Evolutionary conservation across 1,140 invertebrate genomes (phyloP).

Genomic region (Coenobita brevimanus): DNA sequence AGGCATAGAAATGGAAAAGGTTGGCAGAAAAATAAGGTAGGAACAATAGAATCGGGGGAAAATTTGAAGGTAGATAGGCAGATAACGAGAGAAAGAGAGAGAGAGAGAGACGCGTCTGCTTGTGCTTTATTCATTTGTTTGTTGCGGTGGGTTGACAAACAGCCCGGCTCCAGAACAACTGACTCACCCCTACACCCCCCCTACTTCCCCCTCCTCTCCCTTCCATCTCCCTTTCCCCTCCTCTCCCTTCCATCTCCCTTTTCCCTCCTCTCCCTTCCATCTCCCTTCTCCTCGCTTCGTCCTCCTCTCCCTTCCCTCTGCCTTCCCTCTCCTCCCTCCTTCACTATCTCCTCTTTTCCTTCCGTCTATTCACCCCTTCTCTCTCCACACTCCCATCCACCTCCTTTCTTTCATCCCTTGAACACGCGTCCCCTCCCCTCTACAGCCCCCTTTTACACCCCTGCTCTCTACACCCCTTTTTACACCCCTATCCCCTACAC

Average conservation of each 20-base stretch:
- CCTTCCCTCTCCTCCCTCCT: too few relatives aligned
- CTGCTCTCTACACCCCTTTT: too few relatives aligned
- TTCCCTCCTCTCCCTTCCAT: neutral
- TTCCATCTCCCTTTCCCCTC: too few relatives aligned
- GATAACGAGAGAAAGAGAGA: conserved; percentile 4
- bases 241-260: too few relatives aligned
- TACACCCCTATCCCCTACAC: too few relatives aligned
- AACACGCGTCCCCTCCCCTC: too few relatives aligned
- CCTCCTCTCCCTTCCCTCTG: neutral
- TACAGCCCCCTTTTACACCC: too few relatives aligned
- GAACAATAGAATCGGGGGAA: neutral
- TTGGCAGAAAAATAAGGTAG: neutral
- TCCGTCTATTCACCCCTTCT: too few relatives aligned
- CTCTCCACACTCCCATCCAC: too few relatives aligned
- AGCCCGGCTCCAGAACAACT: neutral
- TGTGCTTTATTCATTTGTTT: conserved; percentile 63
- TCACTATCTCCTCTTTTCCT: too few relatives aligned
- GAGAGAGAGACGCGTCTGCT: neutral
- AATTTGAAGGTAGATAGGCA: neutral
- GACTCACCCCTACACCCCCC: neutral
- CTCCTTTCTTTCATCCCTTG: too few relatives aligned
- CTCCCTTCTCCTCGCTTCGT: neutral
- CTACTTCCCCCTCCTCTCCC: neutral
- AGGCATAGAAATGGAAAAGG: neutral
- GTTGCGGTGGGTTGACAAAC: conserved; percentile 46